Percentiles rank a stretch among this genome's conserved stretches.
phyloP scores from a whole-genome alignment of 2,113 vertebrate genomes.

The Sebastes schlegelii region DNA sequence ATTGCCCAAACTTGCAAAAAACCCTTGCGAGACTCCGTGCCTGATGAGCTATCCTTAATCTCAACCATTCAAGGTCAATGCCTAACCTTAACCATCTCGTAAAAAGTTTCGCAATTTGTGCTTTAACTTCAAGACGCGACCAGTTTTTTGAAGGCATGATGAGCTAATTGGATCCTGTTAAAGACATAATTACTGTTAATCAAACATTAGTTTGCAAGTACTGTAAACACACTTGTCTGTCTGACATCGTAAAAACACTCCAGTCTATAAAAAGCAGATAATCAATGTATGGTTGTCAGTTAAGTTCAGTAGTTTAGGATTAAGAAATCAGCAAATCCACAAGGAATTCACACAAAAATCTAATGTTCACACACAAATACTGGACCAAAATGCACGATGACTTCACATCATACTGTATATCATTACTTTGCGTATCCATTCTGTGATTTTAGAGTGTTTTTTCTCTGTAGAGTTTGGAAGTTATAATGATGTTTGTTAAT shows the following conservation, averaged over 20 bases:
- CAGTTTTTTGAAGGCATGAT: neutral
- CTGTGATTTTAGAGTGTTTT: constrained; percentile 16
- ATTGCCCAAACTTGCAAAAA: no score
- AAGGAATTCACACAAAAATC: constrained; percentile 3
- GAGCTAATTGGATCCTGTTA: neutral
- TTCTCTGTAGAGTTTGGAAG: no score
- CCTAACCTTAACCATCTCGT: no score
- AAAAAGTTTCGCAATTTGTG: neutral
- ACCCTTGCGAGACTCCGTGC: no score
- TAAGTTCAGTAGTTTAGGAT: constrained; percentile 10
- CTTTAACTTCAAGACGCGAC: neutral
- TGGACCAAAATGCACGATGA: constrained; percentile 35
- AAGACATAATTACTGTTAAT: neutral
- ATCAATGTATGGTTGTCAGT: neutral
- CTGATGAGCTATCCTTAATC: no score
- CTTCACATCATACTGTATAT: neutral
- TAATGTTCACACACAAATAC: constrained; percentile 25
- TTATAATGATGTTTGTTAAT: no score
- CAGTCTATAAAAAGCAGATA: constrained; percentile 11
- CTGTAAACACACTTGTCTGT: constrained; percentile 22
- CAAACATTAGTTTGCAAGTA: constrained; percentile 14
- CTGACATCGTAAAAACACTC: constrained; percentile 45
- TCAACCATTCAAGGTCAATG: no score
- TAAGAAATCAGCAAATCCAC: neutral
- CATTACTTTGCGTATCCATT: constrained; percentile 3